These are phyloP conservation scores for Meta bourneti DNA, from an alignment of 2,888 invertebrate species.

Conservation along the genomic window DNA sequence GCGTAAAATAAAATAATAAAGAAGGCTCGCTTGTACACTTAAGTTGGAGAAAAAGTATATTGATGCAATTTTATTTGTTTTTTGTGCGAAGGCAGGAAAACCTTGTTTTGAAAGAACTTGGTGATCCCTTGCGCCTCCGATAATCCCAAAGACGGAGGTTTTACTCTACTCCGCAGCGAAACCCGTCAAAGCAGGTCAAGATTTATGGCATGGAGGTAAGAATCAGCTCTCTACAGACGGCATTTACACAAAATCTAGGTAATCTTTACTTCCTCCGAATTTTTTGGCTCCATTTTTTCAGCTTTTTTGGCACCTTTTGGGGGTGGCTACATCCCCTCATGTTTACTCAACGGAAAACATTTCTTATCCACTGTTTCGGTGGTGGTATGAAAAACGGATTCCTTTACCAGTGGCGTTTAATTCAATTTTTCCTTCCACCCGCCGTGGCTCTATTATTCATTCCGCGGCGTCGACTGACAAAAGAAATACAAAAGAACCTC, in stretches of 20 bases:
- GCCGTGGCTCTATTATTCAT: slow-evolving; percentile 37
- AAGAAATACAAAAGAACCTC: neutral
- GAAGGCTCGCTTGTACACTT: slow-evolving; percentile 8
- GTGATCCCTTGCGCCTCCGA: slow-evolving; percentile 41
- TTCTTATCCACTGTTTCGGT: slow-evolving; percentile 57
- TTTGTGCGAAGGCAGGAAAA: neutral
- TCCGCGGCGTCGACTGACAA: neutral
- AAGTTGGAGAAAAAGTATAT: slow-evolving; percentile 33
- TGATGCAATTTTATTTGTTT: slow-evolving; percentile 54
- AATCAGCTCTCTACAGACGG: slow-evolving; percentile 60
- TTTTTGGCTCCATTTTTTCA: slow-evolving; percentile 18
- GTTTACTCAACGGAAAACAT: slow-evolving; percentile 63
- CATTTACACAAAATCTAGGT: slow-evolving; percentile 67
- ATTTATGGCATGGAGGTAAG: slow-evolving; percentile 54
- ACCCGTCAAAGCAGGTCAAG: slow-evolving; percentile 66
- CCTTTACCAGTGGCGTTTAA: slow-evolving; percentile 56
- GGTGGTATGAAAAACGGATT: slow-evolving; percentile 51
- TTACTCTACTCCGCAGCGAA: slow-evolving; percentile 43
- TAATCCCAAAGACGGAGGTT: slow-evolving; percentile 60
- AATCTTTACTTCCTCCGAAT: slow-evolving; percentile 62
- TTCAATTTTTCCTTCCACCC: slow-evolving; percentile 54
- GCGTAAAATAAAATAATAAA: slow-evolving; percentile 11
- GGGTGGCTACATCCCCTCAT: slow-evolving; percentile 40
- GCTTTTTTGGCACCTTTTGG: slow-evolving; percentile 5
- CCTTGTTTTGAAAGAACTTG: slow-evolving; percentile 53